These are phyloP conservation scores for Echinometra lucunter DNA, from an alignment of 53 echinoderm and acorn worm species.

Conservation along the genomic window DNA sequence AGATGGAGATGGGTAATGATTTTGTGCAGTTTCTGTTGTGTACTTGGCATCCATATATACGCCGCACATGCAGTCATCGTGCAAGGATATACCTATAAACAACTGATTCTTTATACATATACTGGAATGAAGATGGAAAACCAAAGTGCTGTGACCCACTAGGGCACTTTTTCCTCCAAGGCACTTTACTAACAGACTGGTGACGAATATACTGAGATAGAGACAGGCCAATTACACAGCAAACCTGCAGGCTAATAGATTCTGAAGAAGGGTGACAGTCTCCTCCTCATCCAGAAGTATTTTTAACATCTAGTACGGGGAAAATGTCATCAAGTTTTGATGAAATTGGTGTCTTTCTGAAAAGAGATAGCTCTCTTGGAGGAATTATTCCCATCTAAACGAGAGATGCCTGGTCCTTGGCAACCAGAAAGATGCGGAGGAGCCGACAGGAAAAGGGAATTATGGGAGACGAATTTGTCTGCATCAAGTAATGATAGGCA, in stretches of 20 bases:
- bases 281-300: background rate
- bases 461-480: slow-evolving; percentile 41
- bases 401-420: background rate
- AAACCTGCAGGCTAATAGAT: background rate
- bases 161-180: background rate
- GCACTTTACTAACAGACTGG: slow-evolving; percentile 7
- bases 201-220: background rate
- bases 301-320: background rate
- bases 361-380: background rate
- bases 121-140: background rate
- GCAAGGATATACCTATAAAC: background rate
- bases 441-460: slow-evolving; percentile 32
- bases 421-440: background rate
- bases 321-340: background rate
- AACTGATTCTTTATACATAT: slow-evolving; percentile 47
- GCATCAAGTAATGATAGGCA: slow-evolving; percentile 21
- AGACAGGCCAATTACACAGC: background rate
- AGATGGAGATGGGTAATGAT: background rate
- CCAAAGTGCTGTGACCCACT: slow-evolving; percentile 11
- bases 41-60: background rate
- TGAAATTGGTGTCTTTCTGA: background rate
- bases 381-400: background rate
- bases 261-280: slow-evolving; percentile 12
- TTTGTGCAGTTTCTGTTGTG: background rate
- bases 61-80: background rate